Evolutionary conservation across 1,140 invertebrate species (phyloP).

Genomic region (Drosophila cardini): DNA sequence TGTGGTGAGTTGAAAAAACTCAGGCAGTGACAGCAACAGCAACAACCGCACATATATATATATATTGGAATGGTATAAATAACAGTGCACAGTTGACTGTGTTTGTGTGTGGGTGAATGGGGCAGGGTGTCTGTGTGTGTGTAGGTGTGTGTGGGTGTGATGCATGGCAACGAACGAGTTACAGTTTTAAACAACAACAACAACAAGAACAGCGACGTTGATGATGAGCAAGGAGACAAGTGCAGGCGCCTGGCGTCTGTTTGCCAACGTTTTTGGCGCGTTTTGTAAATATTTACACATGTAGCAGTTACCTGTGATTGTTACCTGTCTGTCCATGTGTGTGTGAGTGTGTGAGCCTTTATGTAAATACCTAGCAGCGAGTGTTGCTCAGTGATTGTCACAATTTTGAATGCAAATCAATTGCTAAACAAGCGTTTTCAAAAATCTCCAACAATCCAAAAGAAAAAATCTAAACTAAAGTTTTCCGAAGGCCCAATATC

Average conservation of each 20-base stretch:
- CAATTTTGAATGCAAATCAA: neutral
- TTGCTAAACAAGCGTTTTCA: too few species aligned
- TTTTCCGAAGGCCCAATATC: too few species aligned
- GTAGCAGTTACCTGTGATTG: slow-evolving; percentile 82
- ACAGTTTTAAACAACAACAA: slow-evolving; percentile 41
- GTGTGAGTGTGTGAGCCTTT: slow-evolving; percentile 33
- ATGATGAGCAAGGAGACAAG: slow-evolving; percentile 57
- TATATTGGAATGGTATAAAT: slow-evolving; percentile 76
- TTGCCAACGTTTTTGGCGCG: slow-evolving; percentile 77
- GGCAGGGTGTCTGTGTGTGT: neutral
- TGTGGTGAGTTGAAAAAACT: slow-evolving; percentile 15
- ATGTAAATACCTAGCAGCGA: slow-evolving; percentile 42
- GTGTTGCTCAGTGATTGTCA: slow-evolving; percentile 16
- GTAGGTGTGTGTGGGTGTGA: neutral
- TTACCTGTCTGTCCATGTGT: slow-evolving; percentile 32
- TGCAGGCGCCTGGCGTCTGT: slow-evolving; percentile 73
- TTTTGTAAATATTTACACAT: slow-evolving; percentile 83
- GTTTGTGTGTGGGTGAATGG: slow-evolving; percentile 14
- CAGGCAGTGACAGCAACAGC: slow-evolving; percentile 55
- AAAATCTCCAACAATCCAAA: too few species aligned
- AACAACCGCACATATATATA: slow-evolving; percentile 71
- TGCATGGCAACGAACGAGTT: slow-evolving; percentile 53
- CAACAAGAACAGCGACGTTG: slow-evolving; percentile 7
- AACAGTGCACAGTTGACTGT: slow-evolving; percentile 48
- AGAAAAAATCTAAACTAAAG: too few species aligned